Conservation (phyloP, 30 jellyfish, hydroid and myxozoan genomes). For the Aurelia aurita region DNA sequence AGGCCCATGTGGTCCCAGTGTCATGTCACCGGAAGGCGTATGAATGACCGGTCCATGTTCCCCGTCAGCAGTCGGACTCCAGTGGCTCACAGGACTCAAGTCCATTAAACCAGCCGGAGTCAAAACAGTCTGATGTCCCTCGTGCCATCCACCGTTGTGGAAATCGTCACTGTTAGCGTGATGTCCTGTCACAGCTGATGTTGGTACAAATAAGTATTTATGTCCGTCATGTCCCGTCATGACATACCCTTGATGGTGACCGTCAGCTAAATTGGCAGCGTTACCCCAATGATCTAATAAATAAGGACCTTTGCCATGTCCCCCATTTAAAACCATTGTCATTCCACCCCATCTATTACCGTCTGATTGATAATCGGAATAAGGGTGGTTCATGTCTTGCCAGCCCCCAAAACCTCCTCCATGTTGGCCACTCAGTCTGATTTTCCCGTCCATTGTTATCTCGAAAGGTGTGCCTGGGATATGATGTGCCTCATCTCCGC, state of each 20-base stretch:
- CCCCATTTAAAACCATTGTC: conserved; percentile 76
- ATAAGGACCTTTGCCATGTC: conserved; percentile 82
- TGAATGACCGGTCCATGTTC: conserved; percentile 68
- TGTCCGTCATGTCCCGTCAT: conserved; percentile 82
- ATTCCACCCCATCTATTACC: conserved; percentile 88
- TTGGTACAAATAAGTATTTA: conserved; percentile 78
- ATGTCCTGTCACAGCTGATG: conserved; percentile 87
- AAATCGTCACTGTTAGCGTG: conserved; percentile 70
- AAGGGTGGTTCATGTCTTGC: conserved; percentile 81
- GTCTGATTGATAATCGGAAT: conserved; percentile 58
- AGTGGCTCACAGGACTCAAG: conserved; percentile 66
- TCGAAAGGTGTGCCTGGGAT: conserved; percentile 77
- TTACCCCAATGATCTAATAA: conserved; percentile 92
- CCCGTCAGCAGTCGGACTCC: conserved; percentile 75
- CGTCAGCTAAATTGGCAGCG: conserved; percentile 62
- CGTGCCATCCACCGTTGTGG: conserved; percentile 86
- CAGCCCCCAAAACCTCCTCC: conserved; percentile 64
- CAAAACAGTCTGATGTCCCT: conserved; percentile 85
- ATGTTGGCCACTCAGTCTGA: conserved; percentile 48
- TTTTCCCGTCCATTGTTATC: conserved; percentile 74
- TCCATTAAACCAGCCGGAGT: conserved; percentile 94
- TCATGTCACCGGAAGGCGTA: conserved; percentile 93
- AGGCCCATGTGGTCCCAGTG: conserved; percentile 83
- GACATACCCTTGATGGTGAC: conserved; percentile 77
- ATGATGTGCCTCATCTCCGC: conserved; percentile 20